Percentiles rank a stretch among this genome's conserved stretches.
These are phyloP conservation scores for Sinodicranocentrus sp. DNA, from an alignment of 2,888 invertebrate genomes.

Conservation along the genomic window DNA sequence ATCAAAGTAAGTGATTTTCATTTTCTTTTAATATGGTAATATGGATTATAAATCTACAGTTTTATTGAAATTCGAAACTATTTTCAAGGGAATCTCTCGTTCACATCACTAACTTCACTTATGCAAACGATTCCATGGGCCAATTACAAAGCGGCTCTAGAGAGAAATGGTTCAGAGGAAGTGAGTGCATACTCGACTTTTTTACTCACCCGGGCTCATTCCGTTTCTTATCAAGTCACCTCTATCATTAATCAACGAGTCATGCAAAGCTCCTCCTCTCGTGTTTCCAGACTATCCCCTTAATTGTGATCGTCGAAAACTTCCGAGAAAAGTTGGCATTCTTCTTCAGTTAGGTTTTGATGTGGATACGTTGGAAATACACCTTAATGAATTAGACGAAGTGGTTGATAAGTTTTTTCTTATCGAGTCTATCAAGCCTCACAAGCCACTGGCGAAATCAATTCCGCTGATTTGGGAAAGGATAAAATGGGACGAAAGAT, in stretches of 20 bases:
- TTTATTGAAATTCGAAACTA: too few species aligned
- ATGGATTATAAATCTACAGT: too few species aligned
- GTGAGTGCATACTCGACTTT: neutral
- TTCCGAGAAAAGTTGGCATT: slow-evolving; percentile 25
- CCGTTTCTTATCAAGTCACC: slow-evolving; percentile 11
- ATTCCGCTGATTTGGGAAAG: slow-evolving; percentile 64
- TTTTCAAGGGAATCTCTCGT: too few species aligned
- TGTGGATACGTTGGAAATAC: slow-evolving; percentile 62
- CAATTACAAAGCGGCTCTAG: neutral
- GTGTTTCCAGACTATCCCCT: neutral
- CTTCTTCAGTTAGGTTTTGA: slow-evolving; percentile 62
- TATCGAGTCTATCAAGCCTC: slow-evolving; percentile 43
- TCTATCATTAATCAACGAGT: neutral
- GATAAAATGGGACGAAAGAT: slow-evolving; percentile 41
- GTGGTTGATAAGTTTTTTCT: slow-evolving; percentile 67
- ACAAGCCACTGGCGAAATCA: neutral
- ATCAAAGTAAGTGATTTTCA: too few species aligned
- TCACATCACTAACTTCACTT: too few species aligned
- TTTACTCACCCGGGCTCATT: neutral
- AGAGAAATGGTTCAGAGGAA: neutral
- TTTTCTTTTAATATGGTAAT: too few species aligned
- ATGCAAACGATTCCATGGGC: slow-evolving; percentile 3
- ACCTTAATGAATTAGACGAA: slow-evolving; percentile 57
- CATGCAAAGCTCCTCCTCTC: neutral
- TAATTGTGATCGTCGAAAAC: neutral